Conservation (phyloP, 2,797 vertebrate species). For the Tiaroga cobitis region DNA sequence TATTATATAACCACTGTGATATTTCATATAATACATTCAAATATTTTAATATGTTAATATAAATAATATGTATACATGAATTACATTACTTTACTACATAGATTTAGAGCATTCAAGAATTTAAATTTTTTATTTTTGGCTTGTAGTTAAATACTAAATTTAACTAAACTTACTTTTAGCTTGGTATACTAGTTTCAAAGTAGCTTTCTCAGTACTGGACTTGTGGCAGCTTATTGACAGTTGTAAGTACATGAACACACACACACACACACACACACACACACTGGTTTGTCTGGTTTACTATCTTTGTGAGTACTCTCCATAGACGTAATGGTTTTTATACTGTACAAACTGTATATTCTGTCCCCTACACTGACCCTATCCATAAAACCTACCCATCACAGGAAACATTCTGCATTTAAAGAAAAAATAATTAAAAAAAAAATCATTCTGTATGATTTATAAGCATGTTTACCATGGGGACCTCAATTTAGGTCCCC, state of each 20-base stretch:
- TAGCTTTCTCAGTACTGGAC: neutral
- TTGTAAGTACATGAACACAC: neutral
- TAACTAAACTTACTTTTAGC: neutral
- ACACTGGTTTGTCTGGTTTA: too few relatives aligned
- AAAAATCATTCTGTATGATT: too few relatives aligned
- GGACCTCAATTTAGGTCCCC: too few relatives aligned
- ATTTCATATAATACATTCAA: neutral
- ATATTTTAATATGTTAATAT: neutral
- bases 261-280: constrained; percentile 6
- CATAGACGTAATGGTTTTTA: too few relatives aligned
- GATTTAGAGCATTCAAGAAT: neutral
- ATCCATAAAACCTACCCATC: too few relatives aligned
- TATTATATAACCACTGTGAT: neutral
- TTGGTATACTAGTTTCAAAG: constrained; percentile 1
- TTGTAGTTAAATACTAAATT: neutral
- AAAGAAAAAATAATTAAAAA: too few relatives aligned
- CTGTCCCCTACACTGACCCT: too few relatives aligned
- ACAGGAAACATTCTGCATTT: too few relatives aligned
- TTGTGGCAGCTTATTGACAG: constrained; percentile 53
- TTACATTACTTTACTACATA: neutral
- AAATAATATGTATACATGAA: neutral
- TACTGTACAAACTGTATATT: too few relatives aligned
- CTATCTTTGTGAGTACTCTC: too few relatives aligned
- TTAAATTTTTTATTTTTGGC: neutral
- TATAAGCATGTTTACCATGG: too few relatives aligned